Conservation (phyloP, 2,888 invertebrate genomes). For the Agrochola lychnidis region DNA sequence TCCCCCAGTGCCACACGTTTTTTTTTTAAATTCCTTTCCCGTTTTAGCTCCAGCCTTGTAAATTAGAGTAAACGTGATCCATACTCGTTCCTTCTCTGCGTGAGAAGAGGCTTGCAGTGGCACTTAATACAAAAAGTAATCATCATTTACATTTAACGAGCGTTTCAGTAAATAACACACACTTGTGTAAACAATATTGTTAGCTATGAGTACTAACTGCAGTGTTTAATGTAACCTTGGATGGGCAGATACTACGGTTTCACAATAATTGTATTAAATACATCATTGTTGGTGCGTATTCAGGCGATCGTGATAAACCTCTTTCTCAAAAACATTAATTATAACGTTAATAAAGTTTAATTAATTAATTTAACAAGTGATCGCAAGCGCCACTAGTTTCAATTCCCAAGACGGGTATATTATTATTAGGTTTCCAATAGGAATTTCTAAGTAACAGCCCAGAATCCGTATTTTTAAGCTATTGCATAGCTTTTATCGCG, state of each 20-base stretch:
- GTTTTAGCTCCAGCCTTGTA: neutral
- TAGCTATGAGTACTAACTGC: constrained; percentile 6
- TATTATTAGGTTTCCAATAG: neutral
- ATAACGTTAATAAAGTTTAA: no score
- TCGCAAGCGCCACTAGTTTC: neutral
- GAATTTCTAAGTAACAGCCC: neutral
- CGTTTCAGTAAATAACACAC: constrained; percentile 4
- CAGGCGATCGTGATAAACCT: neutral
- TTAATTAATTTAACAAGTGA: neutral
- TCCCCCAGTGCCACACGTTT: no score
- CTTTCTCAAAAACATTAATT: neutral
- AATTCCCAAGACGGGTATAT: neutral
- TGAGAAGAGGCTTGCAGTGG: neutral
- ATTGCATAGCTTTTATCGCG: no score
- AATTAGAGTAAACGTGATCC: no score
- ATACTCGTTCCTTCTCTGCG: no score
- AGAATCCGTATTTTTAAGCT: neutral
- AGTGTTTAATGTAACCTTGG: constrained; percentile 24
- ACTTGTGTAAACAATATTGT: constrained; percentile 46
- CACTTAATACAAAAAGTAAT: neutral
- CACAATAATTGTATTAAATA: constrained; percentile 29
- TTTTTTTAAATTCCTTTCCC: neutral
- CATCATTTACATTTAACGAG: neutral
- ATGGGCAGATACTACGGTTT: constrained; percentile 5
- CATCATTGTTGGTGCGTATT: constrained; percentile 18